A percentile compares a stretch with the other conserved stretches of the same genome.
These are phyloP conservation scores for Cheiracanthium punctorium DNA, from an alignment of 2,888 invertebrate species.

Conservation along the genomic window DNA sequence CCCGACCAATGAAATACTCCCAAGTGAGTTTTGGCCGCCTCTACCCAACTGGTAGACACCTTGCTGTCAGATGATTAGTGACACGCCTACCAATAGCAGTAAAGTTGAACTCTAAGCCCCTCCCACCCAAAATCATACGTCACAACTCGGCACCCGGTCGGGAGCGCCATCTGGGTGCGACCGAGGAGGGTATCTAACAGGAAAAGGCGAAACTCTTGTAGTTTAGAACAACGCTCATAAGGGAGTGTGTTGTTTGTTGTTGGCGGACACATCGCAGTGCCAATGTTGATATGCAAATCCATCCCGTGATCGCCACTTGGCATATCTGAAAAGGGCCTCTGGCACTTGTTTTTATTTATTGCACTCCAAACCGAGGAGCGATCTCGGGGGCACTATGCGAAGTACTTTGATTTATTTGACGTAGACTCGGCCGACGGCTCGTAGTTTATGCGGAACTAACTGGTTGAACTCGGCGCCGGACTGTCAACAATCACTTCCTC, in stretches of 20 bases:
- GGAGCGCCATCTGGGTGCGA: conserved; percentile 48
- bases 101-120: conserved; percentile 30
- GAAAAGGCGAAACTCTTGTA: no score
- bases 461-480: no score
- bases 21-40: not conserved
- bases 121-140: conserved; percentile 20
- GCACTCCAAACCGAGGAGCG: no score
- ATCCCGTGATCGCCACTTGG: no score
- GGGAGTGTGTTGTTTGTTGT: not conserved
- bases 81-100: conserved; percentile 62
- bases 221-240: no score
- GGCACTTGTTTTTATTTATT: no score
- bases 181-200: not conserved
- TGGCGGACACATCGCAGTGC: not conserved
- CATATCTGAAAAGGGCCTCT: no score
- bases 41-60: conserved; percentile 19
- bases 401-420: no score
- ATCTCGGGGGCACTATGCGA: no score
- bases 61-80: conserved; percentile 67
- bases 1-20: conserved; percentile 37
- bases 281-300: not conserved
- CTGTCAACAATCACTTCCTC: no score
- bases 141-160: not conserved
- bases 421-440: no score
- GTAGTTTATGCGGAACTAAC: not conserved